Percentiles rank a stretch among this genome's conserved stretches.
phyloP scores from a whole-genome alignment of 2,888 invertebrate species.

The Aplocera efformata region DNA sequence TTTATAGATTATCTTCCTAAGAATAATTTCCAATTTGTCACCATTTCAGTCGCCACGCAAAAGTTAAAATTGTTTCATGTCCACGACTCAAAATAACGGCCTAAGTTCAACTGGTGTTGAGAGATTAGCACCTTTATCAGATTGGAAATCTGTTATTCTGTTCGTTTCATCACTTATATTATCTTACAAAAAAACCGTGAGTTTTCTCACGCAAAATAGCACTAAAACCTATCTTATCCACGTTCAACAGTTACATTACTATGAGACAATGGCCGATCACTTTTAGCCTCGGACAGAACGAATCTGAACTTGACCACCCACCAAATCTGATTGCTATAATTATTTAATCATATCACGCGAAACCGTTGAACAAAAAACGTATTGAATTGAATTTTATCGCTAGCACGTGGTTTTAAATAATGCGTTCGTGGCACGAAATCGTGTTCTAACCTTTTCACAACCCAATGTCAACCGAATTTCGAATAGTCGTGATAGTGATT shows the following conservation, averaged over 20 bases:
- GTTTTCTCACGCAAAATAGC: too few relatives aligned
- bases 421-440: conserved; percentile 23
- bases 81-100: too few relatives aligned
- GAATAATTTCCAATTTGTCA: too few relatives aligned
- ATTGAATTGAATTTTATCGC: conserved; percentile 24
- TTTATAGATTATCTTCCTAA: too few relatives aligned
- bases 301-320: conserved; percentile 26
- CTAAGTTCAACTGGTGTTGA: too few relatives aligned
- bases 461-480: conserved; percentile 24
- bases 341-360: conserved; percentile 32
- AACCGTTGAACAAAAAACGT: conserved; percentile 24
- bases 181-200: too few relatives aligned
- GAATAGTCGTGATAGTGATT: conserved; percentile 16
- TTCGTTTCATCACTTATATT: too few relatives aligned
- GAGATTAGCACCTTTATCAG: too few relatives aligned
- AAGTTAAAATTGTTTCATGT: too few relatives aligned
- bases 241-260: background rate
- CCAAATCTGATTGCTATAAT: conserved; percentile 14
- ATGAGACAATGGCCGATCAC: conserved; percentile 12
- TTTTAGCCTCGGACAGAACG: conserved; percentile 21
- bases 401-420: conserved; percentile 22
- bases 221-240: too few relatives aligned
- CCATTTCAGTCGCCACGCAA: too few relatives aligned
- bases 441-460: conserved; percentile 21
- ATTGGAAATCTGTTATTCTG: too few relatives aligned